These are phyloP conservation scores for Ricordea florida DNA, from an alignment of 92 coral and sea anemone species.

Conservation along the genomic window DNA sequence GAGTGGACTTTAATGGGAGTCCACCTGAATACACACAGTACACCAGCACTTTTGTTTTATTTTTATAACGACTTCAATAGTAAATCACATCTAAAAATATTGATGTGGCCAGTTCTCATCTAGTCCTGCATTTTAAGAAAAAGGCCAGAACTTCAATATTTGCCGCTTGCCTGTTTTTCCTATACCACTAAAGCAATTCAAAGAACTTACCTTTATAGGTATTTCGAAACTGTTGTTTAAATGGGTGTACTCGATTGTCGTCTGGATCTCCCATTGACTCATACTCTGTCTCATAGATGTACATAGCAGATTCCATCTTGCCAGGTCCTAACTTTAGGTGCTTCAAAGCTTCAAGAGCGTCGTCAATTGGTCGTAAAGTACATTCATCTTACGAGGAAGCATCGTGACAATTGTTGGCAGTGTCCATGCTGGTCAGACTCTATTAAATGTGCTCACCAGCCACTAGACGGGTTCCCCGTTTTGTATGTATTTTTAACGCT, in stretches of 20 bases:
- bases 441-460: too few species aligned
- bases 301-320: background rate
- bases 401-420: background rate
- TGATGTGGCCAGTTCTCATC: background rate
- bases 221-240: constrained; percentile 10
- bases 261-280: constrained; percentile 2
- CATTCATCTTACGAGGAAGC: constrained; percentile 2
- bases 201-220: constrained; percentile 12
- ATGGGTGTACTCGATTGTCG: constrained; percentile 15
- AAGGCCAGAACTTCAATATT: too few species aligned
- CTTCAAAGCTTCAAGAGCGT: constrained; percentile 1
- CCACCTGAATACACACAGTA: too few species aligned
- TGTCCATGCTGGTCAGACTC: too few species aligned
- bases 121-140: background rate
- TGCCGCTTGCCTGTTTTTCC: too few species aligned
- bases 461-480: too few species aligned
- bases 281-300: constrained; percentile 3
- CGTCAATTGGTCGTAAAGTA: background rate
- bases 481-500: too few species aligned
- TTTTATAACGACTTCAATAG: background rate
- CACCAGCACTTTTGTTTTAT: too few species aligned
- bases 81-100: background rate
- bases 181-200: too few species aligned
- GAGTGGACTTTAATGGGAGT: too few species aligned
- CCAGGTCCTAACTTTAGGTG: constrained; percentile 15